A percentile compares a stretch with the other conserved stretches of the same genome.
phyloP scores from a whole-genome alignment of 2,888 invertebrate genomes.

The Erpobdella octoculata region DNA sequence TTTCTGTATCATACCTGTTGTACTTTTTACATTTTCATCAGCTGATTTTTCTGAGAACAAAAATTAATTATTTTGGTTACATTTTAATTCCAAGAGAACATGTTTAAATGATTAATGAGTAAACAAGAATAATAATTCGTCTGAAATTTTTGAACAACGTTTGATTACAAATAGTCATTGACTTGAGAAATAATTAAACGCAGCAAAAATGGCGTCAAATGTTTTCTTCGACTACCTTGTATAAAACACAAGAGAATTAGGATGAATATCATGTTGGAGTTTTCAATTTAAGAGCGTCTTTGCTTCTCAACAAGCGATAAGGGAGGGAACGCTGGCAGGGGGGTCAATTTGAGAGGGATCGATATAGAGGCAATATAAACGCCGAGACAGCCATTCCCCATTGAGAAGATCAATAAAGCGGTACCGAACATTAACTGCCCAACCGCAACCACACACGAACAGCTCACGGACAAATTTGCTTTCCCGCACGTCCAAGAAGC shows the following conservation, averaged over 20 bases:
- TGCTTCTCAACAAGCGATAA: too few relatives aligned
- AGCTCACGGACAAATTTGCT: too few relatives aligned
- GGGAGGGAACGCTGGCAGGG: neutral
- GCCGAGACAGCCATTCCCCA: constrained; percentile 4
- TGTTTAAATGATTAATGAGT: neutral
- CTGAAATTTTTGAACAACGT: neutral
- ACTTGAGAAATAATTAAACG: neutral
- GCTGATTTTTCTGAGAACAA: neutral
- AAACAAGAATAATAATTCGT: neutral
- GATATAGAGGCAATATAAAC: constrained; percentile 4
- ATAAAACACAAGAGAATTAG: neutral
- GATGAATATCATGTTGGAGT: neutral
- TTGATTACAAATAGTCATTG: neutral
- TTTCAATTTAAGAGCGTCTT: too few relatives aligned
- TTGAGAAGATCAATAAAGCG: neutral
- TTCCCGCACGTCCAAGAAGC: too few relatives aligned
- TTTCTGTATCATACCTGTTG: constrained; percentile 14
- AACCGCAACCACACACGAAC: too few relatives aligned
- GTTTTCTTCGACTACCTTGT: neutral
- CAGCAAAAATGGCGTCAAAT: neutral
- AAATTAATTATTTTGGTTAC: neutral
- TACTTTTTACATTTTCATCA: neutral
- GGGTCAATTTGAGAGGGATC: constrained; percentile 2
- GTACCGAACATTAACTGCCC: too few relatives aligned
- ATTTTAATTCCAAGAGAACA: neutral